These are phyloP conservation scores for Drusus annulatus DNA, from an alignment of 1,140 invertebrate species.

Conservation along the genomic window DNA sequence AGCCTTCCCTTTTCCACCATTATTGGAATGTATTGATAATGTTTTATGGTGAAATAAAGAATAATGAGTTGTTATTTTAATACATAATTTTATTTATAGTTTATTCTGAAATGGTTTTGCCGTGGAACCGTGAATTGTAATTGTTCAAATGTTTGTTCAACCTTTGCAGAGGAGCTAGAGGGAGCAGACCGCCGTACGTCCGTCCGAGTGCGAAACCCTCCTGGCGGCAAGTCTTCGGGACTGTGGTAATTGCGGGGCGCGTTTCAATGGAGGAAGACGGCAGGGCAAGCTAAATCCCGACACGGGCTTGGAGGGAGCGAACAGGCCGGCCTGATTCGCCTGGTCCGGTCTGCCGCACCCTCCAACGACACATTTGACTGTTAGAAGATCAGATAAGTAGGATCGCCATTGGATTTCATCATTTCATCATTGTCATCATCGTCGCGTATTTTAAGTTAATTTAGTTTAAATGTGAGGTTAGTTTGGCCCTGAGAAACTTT, in stretches of 20 bases:
- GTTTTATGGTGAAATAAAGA: no score
- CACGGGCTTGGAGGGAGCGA: neutral
- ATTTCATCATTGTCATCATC: neutral
- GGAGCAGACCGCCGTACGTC: slow-evolving; percentile 74
- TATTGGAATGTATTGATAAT: no score
- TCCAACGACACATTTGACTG: slow-evolving; percentile 14
- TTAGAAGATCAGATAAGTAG: neutral
- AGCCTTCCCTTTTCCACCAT: no score
- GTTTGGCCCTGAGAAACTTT: no score
- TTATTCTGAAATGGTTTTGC: no score
- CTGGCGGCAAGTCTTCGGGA: slow-evolving; percentile 78
- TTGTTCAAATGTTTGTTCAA: slow-evolving; percentile 43
- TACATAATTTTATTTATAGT: no score
- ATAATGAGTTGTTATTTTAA: no score
- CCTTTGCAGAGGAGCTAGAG: slow-evolving; percentile 75
- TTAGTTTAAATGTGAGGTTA: no score
- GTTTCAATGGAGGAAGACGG: neutral
- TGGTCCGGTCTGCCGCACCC: neutral
- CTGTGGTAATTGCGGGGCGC: slow-evolving; percentile 72
- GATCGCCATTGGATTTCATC: neutral
- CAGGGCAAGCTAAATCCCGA: slow-evolving; percentile 14
- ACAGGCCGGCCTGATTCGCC: neutral
- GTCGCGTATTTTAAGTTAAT: neutral
- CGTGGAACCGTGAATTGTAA: no score
- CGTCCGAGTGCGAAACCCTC: slow-evolving; percentile 77